Evolutionary conservation across 1,140 invertebrate genomes (phyloP).

Genomic region (Papilio polytes): DNA sequence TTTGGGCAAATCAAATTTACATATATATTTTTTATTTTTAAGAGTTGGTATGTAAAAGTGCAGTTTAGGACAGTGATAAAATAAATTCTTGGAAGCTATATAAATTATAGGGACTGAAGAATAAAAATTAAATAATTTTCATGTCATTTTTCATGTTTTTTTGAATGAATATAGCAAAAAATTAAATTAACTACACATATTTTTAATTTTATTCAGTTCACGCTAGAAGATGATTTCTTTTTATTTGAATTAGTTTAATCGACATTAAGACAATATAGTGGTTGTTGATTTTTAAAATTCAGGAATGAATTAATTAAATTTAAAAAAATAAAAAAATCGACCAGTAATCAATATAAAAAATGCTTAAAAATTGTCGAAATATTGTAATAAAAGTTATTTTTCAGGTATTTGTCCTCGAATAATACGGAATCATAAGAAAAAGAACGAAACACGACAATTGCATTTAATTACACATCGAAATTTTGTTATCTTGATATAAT

Average conservation of each 20-base stretch:
- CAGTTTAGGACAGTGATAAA: neutral
- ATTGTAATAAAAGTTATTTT: neutral
- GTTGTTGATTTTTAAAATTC: neutral
- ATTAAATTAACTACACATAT: neutral
- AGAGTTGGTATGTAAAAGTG: neutral
- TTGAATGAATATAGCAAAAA: neutral
- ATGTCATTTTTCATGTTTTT: neutral
- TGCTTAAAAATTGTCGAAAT: no score
- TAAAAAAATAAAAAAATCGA: no score
- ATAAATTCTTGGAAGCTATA: neutral
- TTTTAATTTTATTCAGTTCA: neutral
- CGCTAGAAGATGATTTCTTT: neutral
- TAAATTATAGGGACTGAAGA: neutral
- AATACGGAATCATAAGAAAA: neutral
- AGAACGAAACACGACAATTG: neutral
- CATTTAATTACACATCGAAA: neutral
- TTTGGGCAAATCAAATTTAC: slow-evolving; percentile 16
- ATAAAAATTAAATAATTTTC: neutral
- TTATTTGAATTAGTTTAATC: no score
- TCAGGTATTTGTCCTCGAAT: slow-evolving; percentile 2
- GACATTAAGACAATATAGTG: no score
- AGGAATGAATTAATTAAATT: no score
- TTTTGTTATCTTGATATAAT: neutral
- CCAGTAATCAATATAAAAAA: no score
- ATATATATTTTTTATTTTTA: slow-evolving; percentile 3